A percentile compares a stretch with the other conserved stretches of the same genome.
phyloP scores from a whole-genome alignment of 2,888 invertebrate species.

The Odiellus spinosus region DNA sequence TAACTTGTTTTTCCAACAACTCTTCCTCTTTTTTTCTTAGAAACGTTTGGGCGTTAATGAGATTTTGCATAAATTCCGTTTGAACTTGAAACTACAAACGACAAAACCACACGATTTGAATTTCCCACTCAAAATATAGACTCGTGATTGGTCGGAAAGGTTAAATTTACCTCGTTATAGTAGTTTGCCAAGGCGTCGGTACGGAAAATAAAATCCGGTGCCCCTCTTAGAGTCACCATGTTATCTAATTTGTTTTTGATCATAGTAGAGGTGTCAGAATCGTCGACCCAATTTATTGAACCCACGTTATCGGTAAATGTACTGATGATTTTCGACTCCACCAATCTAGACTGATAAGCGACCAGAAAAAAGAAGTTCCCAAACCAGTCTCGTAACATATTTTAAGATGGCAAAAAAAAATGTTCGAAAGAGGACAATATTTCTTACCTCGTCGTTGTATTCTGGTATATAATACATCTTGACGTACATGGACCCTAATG shows the following conservation, averaged over 20 bases:
- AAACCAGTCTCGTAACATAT: not conserved
- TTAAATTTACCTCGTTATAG: constrained; percentile 14
- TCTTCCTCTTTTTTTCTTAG: constrained; percentile 14
- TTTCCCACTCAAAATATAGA: no score
- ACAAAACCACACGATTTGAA: not conserved
- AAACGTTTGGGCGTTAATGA: constrained; percentile 14
- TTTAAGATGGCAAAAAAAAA: not conserved
- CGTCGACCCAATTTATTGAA: constrained; percentile 6
- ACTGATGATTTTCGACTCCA: constrained; percentile 3
- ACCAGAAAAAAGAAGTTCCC: not conserved
- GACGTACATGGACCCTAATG: not conserved
- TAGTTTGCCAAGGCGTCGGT: constrained; percentile 9
- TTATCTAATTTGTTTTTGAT: constrained; percentile 11
- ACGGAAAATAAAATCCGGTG: constrained; percentile 12
- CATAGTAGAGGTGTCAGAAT: constrained; percentile 2
- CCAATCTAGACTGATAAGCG: not conserved
- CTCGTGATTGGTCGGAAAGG: no score
- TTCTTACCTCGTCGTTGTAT: constrained; percentile 20
- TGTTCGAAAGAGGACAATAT: not conserved
- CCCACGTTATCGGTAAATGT: constrained; percentile 2
- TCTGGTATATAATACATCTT: not conserved
- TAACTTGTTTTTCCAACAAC: constrained; percentile 8
- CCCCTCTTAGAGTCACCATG: constrained; percentile 12
- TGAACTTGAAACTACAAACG: constrained; percentile 8
- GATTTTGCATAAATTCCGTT: constrained; percentile 14